Conservation (phyloP, 2,797 vertebrate genomes). For the Trachops cirrhosus region DNA sequence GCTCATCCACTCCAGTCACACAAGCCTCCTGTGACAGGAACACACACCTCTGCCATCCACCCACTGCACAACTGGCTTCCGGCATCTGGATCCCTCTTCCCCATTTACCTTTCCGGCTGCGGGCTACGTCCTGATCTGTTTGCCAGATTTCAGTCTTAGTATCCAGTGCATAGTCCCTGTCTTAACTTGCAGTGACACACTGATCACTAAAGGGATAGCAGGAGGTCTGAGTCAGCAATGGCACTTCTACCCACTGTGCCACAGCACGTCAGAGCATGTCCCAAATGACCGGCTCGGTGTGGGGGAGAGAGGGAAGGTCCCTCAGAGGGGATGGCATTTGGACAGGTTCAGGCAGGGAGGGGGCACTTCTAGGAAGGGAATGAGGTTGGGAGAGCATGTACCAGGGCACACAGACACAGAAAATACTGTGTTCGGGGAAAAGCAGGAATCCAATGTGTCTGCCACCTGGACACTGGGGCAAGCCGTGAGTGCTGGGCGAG, state of each 20-base stretch:
- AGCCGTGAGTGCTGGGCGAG: neutral
- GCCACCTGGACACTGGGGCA: neutral
- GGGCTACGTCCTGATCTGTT: fast-evolving
- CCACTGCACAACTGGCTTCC: fast-evolving
- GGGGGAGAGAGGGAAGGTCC: neutral
- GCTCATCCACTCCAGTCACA: neutral
- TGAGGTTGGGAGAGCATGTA: neutral
- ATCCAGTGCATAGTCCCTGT: too few relatives aligned
- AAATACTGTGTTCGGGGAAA: neutral
- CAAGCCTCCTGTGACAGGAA: neutral
- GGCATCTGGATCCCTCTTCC: fast-evolving
- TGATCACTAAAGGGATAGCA: neutral
- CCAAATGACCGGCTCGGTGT: too few relatives aligned
- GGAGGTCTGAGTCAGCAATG: neutral
- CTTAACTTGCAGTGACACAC: neutral
- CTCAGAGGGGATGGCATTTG: neutral
- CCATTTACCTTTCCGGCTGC: neutral
- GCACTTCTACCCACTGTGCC: fast-evolving
- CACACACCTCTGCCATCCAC: fast-evolving
- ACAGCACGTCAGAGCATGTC: neutral
- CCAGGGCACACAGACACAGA: neutral
- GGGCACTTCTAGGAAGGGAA: neutral
- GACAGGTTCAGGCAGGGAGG: neutral
- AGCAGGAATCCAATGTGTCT: neutral
- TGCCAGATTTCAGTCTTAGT: neutral